These are phyloP conservation scores for Miichthys miiuy DNA, from an alignment of 2,797 vertebrate genomes.

Conservation along the genomic window DNA sequence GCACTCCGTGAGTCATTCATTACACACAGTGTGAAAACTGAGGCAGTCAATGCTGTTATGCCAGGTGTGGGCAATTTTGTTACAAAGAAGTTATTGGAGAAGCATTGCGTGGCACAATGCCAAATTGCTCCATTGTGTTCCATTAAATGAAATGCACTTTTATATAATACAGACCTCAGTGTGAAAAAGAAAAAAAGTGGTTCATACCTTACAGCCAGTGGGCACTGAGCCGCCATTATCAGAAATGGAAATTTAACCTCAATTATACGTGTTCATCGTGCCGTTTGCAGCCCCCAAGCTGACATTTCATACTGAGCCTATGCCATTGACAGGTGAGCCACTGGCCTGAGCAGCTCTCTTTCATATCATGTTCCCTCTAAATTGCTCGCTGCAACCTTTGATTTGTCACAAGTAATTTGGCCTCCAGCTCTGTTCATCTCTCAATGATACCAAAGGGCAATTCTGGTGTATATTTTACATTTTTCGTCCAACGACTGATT, in stretches of 20 bases:
- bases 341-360: conserved; percentile 31
- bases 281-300: conserved; percentile 25
- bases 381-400: conserved; percentile 51
- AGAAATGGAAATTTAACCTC: conserved; percentile 53
- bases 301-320: conserved; percentile 30
- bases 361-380: conserved; percentile 54
- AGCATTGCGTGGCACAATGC: conserved; percentile 35
- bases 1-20: conserved; percentile 36
- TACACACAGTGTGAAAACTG: conserved; percentile 41
- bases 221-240: conserved; percentile 34
- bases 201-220: conserved; percentile 41
- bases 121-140: conserved; percentile 43
- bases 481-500: conserved; percentile 54
- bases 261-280: conserved; percentile 27
- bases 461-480: conserved; percentile 43
- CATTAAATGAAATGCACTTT: conserved; percentile 57
- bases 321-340: conserved; percentile 46
- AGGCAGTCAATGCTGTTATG: conserved; percentile 30
- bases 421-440: conserved; percentile 47
- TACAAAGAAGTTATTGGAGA: conserved; percentile 41
- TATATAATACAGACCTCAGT: conserved; percentile 38
- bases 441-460: conserved; percentile 49
- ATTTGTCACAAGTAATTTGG: conserved; percentile 55
- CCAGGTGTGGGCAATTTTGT: conserved; percentile 46
- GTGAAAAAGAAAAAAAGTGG: conserved; percentile 37